phyloP scores from a whole-genome alignment of 1,140 invertebrate species.

The Physella acuta region DNA sequence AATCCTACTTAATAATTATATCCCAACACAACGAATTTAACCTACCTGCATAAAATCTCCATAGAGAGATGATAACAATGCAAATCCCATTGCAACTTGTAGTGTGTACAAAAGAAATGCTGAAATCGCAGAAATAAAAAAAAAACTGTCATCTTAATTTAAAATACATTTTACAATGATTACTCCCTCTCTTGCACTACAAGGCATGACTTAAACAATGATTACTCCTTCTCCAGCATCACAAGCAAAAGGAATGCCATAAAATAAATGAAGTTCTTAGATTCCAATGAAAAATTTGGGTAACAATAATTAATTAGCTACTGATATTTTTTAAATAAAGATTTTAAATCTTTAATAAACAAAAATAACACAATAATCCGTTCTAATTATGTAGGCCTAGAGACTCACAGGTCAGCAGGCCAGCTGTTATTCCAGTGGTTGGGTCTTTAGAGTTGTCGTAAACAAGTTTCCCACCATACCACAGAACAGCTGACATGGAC shows the following conservation, averaged over 20 bases:
- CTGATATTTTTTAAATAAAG: too few relatives aligned
- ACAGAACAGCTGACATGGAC: conserved; percentile 50
- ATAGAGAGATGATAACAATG: conserved; percentile 55
- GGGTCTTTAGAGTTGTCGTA: conserved; percentile 43
- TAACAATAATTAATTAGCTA: too few relatives aligned
- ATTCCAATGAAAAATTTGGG: too few relatives aligned
- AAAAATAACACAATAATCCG: too few relatives aligned
- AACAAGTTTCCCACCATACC: conserved; percentile 60
- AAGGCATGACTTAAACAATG: not conserved
- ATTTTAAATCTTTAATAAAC: too few relatives aligned
- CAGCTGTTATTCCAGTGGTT: conserved; percentile 44
- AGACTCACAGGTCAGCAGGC: conserved; percentile 55
- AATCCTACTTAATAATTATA: too few relatives aligned
- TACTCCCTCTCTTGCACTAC: not conserved
- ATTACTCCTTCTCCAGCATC: not conserved
- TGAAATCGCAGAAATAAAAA: conserved; percentile 33
- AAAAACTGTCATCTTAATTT: not conserved
- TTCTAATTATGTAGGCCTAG: too few relatives aligned
- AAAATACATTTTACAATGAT: not conserved
- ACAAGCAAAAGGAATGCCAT: not conserved
- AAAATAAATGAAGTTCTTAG: too few relatives aligned
- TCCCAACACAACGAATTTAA: not conserved
- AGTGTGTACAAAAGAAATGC: conserved; percentile 58
- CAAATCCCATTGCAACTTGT: conserved; percentile 57
- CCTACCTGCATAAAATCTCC: conserved; percentile 59